Evolutionary conservation across 2,113 vertebrate genomes (phyloP).

Genomic region (Climacteris rufus): DNA sequence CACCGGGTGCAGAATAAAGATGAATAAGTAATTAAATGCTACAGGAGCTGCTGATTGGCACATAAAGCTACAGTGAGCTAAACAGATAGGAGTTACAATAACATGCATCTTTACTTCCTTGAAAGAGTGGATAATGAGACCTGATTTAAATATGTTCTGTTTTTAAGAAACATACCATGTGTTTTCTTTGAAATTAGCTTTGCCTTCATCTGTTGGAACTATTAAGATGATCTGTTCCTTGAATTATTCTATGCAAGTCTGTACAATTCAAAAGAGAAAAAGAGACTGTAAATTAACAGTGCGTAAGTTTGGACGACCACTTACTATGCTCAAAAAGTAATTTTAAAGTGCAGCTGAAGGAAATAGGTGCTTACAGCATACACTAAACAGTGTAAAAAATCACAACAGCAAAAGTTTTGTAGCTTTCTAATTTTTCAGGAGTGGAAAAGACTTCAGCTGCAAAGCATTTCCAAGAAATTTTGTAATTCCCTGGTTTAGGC

Average conservation of each 20-base stretch:
- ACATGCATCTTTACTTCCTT: background rate
- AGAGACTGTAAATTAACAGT: background rate
- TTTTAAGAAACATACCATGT: constrained; percentile 25
- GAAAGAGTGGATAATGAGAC: constrained; percentile 41
- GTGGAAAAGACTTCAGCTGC: background rate
- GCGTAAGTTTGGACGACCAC: background rate
- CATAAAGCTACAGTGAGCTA: background rate
- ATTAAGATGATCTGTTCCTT: background rate
- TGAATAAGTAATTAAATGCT: constrained; percentile 26
- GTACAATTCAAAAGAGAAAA: background rate
- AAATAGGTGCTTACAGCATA: background rate
- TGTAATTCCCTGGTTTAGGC: background rate
- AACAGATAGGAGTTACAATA: constrained; percentile 2
- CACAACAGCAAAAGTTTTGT: background rate
- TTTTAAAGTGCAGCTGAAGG: background rate
- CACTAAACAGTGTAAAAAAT: background rate
- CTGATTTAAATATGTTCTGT: constrained; percentile 33
- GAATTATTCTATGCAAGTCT: background rate
- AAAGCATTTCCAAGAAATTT: background rate
- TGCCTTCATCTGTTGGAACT: constrained; percentile 24
- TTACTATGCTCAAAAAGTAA: background rate
- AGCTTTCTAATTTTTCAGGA: background rate
- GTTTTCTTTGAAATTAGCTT: constrained; percentile 53
- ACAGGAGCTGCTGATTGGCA: constrained; percentile 7
- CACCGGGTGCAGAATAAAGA: background rate